Conservation (phyloP, 2,888 invertebrate genomes). For the Lepeophtheirus nordmannii region DNA sequence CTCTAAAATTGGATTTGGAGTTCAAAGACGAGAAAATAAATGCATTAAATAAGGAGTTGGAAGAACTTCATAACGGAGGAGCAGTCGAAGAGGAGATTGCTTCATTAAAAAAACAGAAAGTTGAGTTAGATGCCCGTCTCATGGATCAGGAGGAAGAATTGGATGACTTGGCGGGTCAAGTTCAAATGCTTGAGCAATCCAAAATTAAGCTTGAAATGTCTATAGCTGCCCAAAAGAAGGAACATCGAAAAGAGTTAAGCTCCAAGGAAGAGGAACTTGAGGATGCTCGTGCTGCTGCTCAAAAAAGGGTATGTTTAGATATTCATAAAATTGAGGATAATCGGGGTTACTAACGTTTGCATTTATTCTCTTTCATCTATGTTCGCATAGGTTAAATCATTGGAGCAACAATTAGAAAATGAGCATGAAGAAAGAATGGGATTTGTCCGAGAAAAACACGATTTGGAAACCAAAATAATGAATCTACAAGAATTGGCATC, state of each 20-base stretch:
- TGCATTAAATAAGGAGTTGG: constrained; percentile 62
- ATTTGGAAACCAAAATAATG: constrained; percentile 67
- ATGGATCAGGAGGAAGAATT: constrained; percentile 72
- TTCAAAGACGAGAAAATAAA: constrained; percentile 69
- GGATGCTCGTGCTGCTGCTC: constrained; percentile 69
- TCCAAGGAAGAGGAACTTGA: constrained; percentile 85
- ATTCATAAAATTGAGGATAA: constrained; percentile 31
- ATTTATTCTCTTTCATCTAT: background rate
- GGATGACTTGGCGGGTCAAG: constrained; percentile 83
- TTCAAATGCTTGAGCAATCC: constrained; percentile 74
- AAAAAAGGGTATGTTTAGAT: constrained; percentile 56
- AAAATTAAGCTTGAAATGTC: constrained; percentile 86
- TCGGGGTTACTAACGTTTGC: background rate
- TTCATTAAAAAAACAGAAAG: constrained; percentile 60
- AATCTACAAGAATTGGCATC: constrained; percentile 52
- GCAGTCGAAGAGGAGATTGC: constrained; percentile 67
- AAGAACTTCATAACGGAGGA: constrained; percentile 62
- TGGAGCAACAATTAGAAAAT: constrained; percentile 78
- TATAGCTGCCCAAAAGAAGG: constrained; percentile 76
- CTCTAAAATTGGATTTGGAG: constrained; percentile 69
- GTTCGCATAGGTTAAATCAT: constrained; percentile 41
- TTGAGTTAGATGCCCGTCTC: constrained; percentile 67
- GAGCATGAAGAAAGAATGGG: constrained; percentile 81
- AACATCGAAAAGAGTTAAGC: constrained; percentile 70
- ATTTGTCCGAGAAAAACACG: constrained; percentile 71